Conservation (phyloP, 2,888 invertebrate species). For the Epirrita christyi region DNA sequence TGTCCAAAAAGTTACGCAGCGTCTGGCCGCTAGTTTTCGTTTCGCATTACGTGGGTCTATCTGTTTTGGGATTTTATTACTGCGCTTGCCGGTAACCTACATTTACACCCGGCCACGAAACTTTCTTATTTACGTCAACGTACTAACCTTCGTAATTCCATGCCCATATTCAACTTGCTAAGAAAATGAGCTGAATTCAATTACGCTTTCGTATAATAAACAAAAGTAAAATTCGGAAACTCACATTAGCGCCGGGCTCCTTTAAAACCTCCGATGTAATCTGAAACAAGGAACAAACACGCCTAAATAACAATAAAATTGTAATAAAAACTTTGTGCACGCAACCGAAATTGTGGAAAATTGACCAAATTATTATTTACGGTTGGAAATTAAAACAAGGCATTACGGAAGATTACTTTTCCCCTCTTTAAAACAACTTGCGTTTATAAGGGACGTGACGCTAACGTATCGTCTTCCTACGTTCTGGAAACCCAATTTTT, state of each 20-base stretch:
- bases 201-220: conserved; percentile 70
- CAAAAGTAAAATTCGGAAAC: conserved; percentile 76
- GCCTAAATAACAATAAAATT: conserved; percentile 85
- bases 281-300: conserved; percentile 85
- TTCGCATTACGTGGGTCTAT: conserved; percentile 63
- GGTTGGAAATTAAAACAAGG: conserved; percentile 79
- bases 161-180: conserved; percentile 34
- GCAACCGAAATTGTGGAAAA: conserved; percentile 82
- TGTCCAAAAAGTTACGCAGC: conserved; percentile 62
- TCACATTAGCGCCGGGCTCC: conserved; percentile 82
- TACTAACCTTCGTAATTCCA: conserved; percentile 46
- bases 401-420: conserved; percentile 76
- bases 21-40: conserved; percentile 58
- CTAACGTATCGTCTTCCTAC: conserved; percentile 42
- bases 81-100: conserved; percentile 33
- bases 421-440: conserved; percentile 68
- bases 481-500: conserved; percentile 41
- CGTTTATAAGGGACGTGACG: conserved; percentile 55
- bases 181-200: conserved; percentile 63
- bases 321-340: conserved; percentile 84
- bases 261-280: conserved; percentile 82
- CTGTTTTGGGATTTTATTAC: conserved; percentile 62
- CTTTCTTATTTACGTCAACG: conserved; percentile 61
- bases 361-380: conserved; percentile 85
- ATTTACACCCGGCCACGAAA: conserved; percentile 56